phyloP scores from a whole-genome alignment of 2,113 vertebrate genomes.

The Odobenus rosmarus region DNA sequence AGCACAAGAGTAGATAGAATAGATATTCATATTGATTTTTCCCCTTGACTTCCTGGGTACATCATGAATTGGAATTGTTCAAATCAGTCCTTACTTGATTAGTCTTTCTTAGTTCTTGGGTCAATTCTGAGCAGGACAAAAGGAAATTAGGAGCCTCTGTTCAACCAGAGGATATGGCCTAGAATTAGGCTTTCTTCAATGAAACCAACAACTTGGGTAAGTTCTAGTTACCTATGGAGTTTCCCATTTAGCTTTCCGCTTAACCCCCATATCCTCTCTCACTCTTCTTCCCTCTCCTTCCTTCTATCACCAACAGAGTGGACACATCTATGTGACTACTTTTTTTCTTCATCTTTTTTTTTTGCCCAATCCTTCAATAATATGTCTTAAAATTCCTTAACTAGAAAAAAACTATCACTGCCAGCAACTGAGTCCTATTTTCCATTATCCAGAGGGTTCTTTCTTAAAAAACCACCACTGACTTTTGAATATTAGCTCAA shows the following conservation, averaged over 20 bases:
- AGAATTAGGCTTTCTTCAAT: not conserved
- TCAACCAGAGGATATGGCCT: not conserved
- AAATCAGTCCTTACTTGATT: not conserved
- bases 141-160: not conserved
- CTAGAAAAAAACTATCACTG: not conserved
- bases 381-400: not conserved
- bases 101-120: not conserved
- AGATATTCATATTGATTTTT: not conserved
- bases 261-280: not conserved
- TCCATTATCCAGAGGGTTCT: not conserved
- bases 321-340: no score
- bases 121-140: not conserved
- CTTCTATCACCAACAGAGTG: not conserved
- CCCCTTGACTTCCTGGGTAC: not conserved
- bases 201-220: not conserved
- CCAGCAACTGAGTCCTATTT: not conserved
- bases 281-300: not conserved
- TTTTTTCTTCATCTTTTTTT: not conserved
- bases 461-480: not conserved
- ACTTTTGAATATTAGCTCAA: not conserved
- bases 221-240: not conserved
- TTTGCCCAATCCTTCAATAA: not conserved
- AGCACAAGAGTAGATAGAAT: not conserved
- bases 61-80: conserved; percentile 14
- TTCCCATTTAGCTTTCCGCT: not conserved